These are phyloP conservation scores for Enteromius thamalakanensis DNA, from an alignment of 2,797 vertebrate species.

Conservation along the genomic window DNA sequence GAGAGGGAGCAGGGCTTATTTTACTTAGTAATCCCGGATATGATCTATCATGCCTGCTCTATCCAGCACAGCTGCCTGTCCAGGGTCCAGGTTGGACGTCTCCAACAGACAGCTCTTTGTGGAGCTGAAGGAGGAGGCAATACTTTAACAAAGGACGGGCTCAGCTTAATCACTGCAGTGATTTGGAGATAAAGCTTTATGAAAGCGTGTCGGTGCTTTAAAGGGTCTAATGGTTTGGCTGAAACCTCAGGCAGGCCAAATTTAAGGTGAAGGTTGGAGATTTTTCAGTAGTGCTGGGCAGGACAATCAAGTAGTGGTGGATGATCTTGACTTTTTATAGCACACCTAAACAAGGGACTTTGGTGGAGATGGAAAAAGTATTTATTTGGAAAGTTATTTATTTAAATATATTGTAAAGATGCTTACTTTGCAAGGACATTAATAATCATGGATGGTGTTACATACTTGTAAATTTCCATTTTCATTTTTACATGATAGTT, in stretches of 20 bases:
- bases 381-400: neutral
- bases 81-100: slow-evolving; percentile 59
- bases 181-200: slow-evolving; percentile 48
- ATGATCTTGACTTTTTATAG: neutral
- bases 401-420: neutral
- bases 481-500: neutral
- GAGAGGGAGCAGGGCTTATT: slow-evolving; percentile 71
- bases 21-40: slow-evolving; percentile 77
- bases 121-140: slow-evolving; percentile 11
- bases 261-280: slow-evolving; percentile 10
- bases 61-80: slow-evolving; percentile 72
- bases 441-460: neutral
- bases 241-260: slow-evolving; percentile 2
- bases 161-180: slow-evolving; percentile 43
- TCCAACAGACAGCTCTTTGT: slow-evolving; percentile 70
- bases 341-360: neutral
- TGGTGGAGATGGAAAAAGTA: neutral
- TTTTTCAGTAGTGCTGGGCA: neutral
- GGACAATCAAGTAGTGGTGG: neutral
- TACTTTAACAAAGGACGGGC: slow-evolving; percentile 39
- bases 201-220: slow-evolving; percentile 25
- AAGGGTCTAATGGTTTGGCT: slow-evolving; percentile 37
- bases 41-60: slow-evolving; percentile 73
- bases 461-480: neutral
- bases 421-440: neutral